Conservation (phyloP, 1,140 invertebrate genomes). For the Zaprionus kolodkinae region DNA sequence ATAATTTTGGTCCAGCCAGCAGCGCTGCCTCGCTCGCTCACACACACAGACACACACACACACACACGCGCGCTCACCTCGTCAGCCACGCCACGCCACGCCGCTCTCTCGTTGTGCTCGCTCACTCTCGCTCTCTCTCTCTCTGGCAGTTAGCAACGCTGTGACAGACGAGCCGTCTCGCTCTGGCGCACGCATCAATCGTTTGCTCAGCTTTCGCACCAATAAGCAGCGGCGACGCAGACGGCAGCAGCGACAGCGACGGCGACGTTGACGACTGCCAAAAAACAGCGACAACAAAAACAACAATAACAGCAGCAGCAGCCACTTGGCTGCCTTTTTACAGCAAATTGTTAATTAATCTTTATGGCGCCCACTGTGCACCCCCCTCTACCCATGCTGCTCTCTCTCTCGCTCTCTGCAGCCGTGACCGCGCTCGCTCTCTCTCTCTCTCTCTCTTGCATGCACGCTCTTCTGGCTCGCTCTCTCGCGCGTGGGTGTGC, state of each 20-base stretch:
- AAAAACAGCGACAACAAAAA: conserved; percentile 44
- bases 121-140: conserved; percentile 16
- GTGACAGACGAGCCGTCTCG: conserved; percentile 45
- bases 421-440: too few species aligned
- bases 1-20: conserved; percentile 74
- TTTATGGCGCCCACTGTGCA: conserved; percentile 47
- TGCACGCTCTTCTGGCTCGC: not conserved
- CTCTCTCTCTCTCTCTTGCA: not conserved
- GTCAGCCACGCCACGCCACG: not conserved
- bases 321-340: conserved; percentile 51
- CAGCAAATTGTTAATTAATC: conserved; percentile 81
- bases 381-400: conserved; percentile 3
- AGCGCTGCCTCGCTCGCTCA: conserved; percentile 8
- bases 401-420: conserved; percentile 13
- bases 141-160: conserved; percentile 5
- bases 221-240: conserved; percentile 66
- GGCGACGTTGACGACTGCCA: conserved; percentile 58
- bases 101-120: conserved; percentile 9
- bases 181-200: conserved; percentile 57
- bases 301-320: conserved; percentile 12
- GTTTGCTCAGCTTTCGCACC: conserved; percentile 71
- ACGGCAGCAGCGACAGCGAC: conserved; percentile 18
- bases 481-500: conserved; percentile 30
- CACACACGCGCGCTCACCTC: too few species aligned
- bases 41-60: too few species aligned